A percentile compares a stretch with the other conserved stretches of the same genome.
These are phyloP conservation scores for Athripsodes cinereus DNA, from an alignment of 2,888 invertebrate species.

Conservation along the genomic window DNA sequence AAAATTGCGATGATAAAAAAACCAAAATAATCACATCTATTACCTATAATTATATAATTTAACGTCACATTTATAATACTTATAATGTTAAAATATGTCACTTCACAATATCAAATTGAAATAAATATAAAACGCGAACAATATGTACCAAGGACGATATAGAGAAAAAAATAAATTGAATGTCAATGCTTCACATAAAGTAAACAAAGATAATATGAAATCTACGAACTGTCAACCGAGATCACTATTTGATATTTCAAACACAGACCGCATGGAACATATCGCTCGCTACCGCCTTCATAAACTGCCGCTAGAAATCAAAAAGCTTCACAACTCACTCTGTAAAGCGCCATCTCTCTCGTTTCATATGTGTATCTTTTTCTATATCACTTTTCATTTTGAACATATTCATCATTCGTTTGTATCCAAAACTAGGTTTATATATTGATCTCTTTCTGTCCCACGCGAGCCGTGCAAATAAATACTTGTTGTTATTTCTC, in stretches of 20 bases:
- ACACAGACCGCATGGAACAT: conserved; percentile 21
- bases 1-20: background rate
- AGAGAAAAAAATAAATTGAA: background rate
- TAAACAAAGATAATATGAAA: background rate
- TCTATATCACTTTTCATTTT: conserved; percentile 11
- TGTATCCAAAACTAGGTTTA: background rate
- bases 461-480: background rate
- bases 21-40: background rate
- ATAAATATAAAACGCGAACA: no score
- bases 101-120: background rate
- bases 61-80: no score
- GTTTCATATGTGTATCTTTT: background rate
- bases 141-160: background rate
- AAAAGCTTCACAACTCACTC: conserved; percentile 17
- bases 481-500: no score
- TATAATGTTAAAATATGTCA: no score
- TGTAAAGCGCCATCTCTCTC: conserved; percentile 17
- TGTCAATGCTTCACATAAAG: no score
- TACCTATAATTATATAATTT: no score
- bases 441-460: background rate
- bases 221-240: conserved; percentile 13
- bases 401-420: conserved; percentile 4
- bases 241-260: conserved; percentile 14
- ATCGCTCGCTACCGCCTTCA: conserved; percentile 19
- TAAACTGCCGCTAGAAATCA: conserved; percentile 20